Evolutionary conservation across 2,888 invertebrate species (phyloP), one percentile per base, ranked within the genome.

Genomic region (Anaspis maculata): DNA sequence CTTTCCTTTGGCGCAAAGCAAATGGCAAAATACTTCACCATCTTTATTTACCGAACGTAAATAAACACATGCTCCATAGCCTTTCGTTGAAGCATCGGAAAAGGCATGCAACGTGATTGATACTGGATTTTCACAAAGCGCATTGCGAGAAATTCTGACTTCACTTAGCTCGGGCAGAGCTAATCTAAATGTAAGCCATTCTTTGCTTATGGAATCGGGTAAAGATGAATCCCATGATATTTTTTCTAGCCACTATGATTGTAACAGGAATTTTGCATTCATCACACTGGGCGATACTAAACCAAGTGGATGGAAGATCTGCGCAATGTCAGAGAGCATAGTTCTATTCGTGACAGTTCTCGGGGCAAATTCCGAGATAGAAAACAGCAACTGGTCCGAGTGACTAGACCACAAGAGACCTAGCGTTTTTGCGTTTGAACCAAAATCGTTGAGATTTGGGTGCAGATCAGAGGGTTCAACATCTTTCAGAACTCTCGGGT

Each of bases 271-370:
- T 24, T 41, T 41, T 7, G 29, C 11, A 11, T 30, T 19, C 11
- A 41, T 27, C 9, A 37, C 25, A 19, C 22, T 2, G 5, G 31
- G 34, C 15, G 31, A 27, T 3, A 41, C 6, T 3, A 37, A 21
- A 13, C 37, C 37, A 13, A 41, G 30, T 10, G 41, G 41, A 14
- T 41, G 37, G 29, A 34, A 41, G 6, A 37, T 23, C 19, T 38
- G 38, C 3, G 35, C 7, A 4, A 38, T 32, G 11, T 12, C 15
- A 4, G 41, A 38, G 10, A 41, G 14, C 24, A 41, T 41, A 3
- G 2, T 11, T 26, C 37, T 13, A 25, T 41, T 41, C 3, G 30
- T 30, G 5, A n/a, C n/a, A n/a, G n/a, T n/a, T n/a, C n/a, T n/a
- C n/a, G n/a, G n/a, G n/a, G n/a, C n/a, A n/a, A n/a, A 32, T 15